Percentiles rank a stretch among this genome's conserved stretches.
phyloP scores from a whole-genome alignment of 2,888 invertebrate species.

The Philereme transversata region DNA sequence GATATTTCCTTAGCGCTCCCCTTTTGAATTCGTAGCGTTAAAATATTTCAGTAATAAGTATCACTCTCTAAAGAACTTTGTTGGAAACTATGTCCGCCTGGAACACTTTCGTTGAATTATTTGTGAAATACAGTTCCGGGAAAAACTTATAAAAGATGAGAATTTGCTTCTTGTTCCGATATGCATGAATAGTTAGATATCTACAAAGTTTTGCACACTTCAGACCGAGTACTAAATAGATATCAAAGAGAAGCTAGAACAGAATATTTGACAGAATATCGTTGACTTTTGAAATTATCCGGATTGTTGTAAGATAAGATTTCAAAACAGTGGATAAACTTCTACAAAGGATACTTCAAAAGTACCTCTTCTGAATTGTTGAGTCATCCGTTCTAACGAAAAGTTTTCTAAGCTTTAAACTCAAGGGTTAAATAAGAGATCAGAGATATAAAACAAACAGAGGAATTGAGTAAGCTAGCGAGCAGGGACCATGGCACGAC shows the following conservation, averaged over 20 bases:
- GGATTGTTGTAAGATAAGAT: too few relatives aligned
- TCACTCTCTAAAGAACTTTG: conserved; percentile 12
- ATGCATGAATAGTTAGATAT: too few relatives aligned
- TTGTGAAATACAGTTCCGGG: conserved; percentile 4
- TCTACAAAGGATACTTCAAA: not conserved
- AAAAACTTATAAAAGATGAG: conserved; percentile 3
- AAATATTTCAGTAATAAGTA: conserved; percentile 16
- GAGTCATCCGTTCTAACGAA: not conserved
- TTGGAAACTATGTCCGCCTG: conserved; percentile 13
- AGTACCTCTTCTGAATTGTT: not conserved
- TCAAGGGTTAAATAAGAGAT: not conserved
- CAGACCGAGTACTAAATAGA: too few relatives aligned
- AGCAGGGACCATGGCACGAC: conserved; percentile 40
- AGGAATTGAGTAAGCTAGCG: conserved; percentile 41
- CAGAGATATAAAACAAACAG: conserved; percentile 30
- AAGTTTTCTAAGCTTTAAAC: not conserved
- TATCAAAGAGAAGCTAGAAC: too few relatives aligned
- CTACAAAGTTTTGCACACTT: too few relatives aligned
- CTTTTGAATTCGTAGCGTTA: conserved; percentile 4
- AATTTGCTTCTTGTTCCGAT: too few relatives aligned
- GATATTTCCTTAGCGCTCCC: conserved; percentile 11
- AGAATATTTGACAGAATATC: too few relatives aligned
- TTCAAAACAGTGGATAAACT: not conserved
- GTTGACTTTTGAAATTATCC: too few relatives aligned
- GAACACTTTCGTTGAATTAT: conserved; percentile 11